Evolutionary conservation across 2,113 vertebrate genomes (phyloP), one percentile per base, ranked within the genome.

Genomic region (Cryptoleucopteryx plumbea): DNA sequence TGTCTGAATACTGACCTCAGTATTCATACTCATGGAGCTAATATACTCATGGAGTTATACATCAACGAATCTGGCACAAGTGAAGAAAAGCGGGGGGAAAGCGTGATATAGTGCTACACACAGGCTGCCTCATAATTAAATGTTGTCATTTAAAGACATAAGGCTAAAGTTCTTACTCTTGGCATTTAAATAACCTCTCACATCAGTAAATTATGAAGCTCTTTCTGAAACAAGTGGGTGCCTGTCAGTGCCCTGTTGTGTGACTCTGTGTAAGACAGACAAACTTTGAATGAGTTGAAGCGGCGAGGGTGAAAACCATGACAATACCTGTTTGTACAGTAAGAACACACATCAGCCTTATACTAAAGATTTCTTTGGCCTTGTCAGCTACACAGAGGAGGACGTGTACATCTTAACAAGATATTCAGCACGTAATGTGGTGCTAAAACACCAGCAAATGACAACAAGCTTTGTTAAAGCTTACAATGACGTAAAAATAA

Each of bases 171-270:
- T 94, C 82, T 74, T 93, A 55, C 18, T 82, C 48, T 55, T 84
- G 68, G 65, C 48, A 87, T 93, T 93, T 91, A 94, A 94, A 94
- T 89, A 94, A 91, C 88, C 72, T 84, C 63, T 94, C 40, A 90
- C 73, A 93, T 26, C 68, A 91, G 50, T 73, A 92, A 84, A 94
- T 86, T 84, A 81, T 62, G 88, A 88, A 88, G 70, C 72, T 90
- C 11, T 72, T 65, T 88, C 47, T 77, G 77, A 94, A 91, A 79
- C 36, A 92, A 74, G 75, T 47, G 43, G 42, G 22, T 59, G 40
- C 43, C 45, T 92, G 52, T 80, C 65, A 79, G 43, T 70, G 67
- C 59, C 84, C 47, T 80, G 40, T 47, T 82, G n/a, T 36, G 43
- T 88, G 52, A 74, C 79, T 82, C 58, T 27, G n/a, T 72, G 59